These are phyloP conservation scores for Tympanoctomys barrerae DNA, from an alignment of 2,797 vertebrate genomes.

Conservation along the genomic window DNA sequence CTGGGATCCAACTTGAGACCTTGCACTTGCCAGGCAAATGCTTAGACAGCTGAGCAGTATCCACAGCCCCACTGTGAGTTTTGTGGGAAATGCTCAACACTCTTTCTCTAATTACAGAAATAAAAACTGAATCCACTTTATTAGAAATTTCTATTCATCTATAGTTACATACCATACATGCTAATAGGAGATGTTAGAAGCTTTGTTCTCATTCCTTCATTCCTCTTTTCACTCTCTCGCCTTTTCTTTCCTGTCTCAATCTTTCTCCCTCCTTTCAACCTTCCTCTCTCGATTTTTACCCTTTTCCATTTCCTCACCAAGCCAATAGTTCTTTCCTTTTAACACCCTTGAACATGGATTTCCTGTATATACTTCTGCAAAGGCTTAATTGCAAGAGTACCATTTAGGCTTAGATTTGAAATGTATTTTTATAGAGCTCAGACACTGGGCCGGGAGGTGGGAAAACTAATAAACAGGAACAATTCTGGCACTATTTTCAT, in stretches of 20 bases:
- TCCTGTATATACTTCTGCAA: conserved; percentile 55
- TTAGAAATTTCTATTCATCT: background rate
- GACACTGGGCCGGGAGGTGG: background rate
- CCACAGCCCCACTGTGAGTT: background rate
- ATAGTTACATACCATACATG: background rate
- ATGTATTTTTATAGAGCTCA: background rate
- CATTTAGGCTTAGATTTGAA: background rate
- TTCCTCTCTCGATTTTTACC: background rate
- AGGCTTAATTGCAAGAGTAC: background rate
- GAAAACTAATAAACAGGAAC: background rate
- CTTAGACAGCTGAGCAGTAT: too few relatives aligned
- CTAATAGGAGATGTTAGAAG: background rate
- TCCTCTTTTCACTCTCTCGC: background rate
- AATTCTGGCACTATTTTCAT: background rate
- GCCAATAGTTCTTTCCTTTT: background rate
- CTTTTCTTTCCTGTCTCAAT: too few relatives aligned
- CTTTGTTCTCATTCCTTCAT: background rate
- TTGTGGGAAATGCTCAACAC: background rate
- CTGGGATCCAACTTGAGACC: too few relatives aligned
- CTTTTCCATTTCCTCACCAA: background rate
- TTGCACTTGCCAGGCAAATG: too few relatives aligned
- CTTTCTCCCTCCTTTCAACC: background rate
- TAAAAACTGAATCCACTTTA: background rate
- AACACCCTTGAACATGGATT: background rate
- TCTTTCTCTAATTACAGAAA: conserved; percentile 5